Conservation (phyloP, 2,888 invertebrate species). For the Steromphala cineraria region DNA sequence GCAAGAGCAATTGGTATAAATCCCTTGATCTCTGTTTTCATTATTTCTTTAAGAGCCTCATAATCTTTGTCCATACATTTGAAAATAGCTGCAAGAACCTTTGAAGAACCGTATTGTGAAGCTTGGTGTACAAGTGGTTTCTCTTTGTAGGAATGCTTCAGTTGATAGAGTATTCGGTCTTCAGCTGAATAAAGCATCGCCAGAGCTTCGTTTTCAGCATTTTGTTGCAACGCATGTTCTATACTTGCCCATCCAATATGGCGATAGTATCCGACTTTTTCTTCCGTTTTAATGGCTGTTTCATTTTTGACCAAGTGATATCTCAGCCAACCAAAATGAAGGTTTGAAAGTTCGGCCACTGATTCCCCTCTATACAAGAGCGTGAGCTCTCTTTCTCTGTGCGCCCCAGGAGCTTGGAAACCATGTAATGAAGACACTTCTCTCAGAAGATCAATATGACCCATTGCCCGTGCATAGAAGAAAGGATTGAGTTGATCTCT, state of each 20-base stretch:
- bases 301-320: neutral
- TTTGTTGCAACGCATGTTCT: neutral
- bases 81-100: neutral
- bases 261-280: neutral
- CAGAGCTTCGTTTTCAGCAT: neutral
- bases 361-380: too few species aligned
- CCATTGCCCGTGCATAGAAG: conserved; percentile 5
- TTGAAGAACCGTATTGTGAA: neutral
- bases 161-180: neutral
- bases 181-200: neutral
- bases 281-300: neutral
- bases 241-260: neutral
- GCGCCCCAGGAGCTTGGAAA: neutral
- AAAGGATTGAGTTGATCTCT: neutral
- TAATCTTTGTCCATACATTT: neutral
- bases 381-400: neutral
- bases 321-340: neutral
- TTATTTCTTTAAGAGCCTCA: neutral
- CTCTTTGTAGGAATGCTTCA: neutral
- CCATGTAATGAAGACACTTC: neutral
- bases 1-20: neutral
- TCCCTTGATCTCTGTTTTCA: neutral
- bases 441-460: neutral
- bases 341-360: neutral
- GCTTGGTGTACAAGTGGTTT: neutral